These are phyloP conservation scores for Bolinopsis microptera DNA, from an alignment of 37 sponge, comb jelly and placozoan genomes.

Conservation along the genomic window DNA sequence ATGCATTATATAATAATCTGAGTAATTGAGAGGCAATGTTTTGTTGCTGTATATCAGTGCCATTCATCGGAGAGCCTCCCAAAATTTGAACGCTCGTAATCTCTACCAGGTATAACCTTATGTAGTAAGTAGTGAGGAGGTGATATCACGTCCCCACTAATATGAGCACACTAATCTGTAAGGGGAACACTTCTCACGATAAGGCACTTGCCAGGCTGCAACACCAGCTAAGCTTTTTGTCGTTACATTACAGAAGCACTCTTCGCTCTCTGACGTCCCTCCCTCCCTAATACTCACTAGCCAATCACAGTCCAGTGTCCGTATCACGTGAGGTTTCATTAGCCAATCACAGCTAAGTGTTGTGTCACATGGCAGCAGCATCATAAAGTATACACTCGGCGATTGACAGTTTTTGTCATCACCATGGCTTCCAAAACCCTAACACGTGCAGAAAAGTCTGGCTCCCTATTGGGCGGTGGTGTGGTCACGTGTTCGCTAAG, in stretches of 20 bases:
- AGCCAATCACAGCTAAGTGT: conserved; percentile 15
- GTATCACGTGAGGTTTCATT: background rate
- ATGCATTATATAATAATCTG: no score
- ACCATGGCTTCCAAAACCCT: background rate
- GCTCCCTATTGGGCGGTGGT: background rate
- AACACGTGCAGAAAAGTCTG: background rate
- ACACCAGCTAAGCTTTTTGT: no score
- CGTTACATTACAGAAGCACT: no score
- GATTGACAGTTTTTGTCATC: conserved; percentile 43
- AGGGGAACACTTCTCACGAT: background rate
- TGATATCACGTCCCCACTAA: no score
- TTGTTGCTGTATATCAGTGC: no score
- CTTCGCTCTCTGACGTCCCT: background rate
- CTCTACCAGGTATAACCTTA: no score
- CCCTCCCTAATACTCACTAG: no score
- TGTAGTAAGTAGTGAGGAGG: no score
- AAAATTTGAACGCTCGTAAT: no score
- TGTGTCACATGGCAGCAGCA: background rate
- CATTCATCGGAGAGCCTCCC: no score
- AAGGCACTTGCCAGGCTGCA: background rate
- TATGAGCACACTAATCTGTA: no score
- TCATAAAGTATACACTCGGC: background rate
- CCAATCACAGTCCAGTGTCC: background rate
- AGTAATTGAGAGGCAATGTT: no score
- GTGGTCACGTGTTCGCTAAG: background rate